Evolutionary conservation across 2,113 vertebrate species (phyloP).

Genomic region (Epinephelus cyanopodus): DNA sequence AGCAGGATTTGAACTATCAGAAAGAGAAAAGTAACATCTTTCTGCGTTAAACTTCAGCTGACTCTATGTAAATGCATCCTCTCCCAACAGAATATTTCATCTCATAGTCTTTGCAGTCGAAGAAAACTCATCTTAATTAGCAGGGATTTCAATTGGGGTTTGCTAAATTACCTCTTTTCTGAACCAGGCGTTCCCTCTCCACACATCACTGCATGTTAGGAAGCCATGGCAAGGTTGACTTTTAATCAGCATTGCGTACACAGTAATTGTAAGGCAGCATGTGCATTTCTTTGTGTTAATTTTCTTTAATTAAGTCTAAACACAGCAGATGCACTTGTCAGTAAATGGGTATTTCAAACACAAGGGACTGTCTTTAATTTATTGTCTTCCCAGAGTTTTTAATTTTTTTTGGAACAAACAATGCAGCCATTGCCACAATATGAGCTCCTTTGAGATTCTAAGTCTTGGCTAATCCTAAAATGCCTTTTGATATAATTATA

Average conservation of each 20-base stretch:
- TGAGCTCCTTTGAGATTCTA: conserved; percentile 43
- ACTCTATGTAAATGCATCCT: conserved; percentile 17
- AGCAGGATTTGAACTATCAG: neutral
- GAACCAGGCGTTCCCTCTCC: conserved; percentile 63
- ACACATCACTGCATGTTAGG: conserved; percentile 64
- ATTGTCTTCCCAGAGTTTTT: conserved; percentile 23
- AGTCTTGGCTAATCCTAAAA: conserved; percentile 49
- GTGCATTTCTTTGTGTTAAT: conserved; percentile 61
- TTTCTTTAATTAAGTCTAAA: conserved; percentile 72
- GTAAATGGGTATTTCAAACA: conserved; percentile 37
- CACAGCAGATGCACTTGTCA: conserved; percentile 48
- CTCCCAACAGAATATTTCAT: conserved; percentile 43
- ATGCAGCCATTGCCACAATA: conserved; percentile 17
- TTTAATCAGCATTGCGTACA: conserved; percentile 68
- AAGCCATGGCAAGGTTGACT: conserved; percentile 48
- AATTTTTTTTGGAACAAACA: conserved; percentile 7
- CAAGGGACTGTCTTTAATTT: conserved; percentile 33
- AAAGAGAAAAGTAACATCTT: neutral
- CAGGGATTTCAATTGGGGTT: conserved; percentile 63
- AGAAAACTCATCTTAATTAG: conserved; percentile 76
- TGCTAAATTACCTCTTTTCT: conserved; percentile 76
- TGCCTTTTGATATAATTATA: conserved; percentile 59
- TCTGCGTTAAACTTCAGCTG: conserved; percentile 37
- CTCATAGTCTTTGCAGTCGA: conserved; percentile 32
- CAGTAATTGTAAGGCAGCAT: conserved; percentile 49